Percentiles rank a stretch among this genome's conserved stretches.
phyloP scores from a whole-genome alignment of 2,888 invertebrate genomes.

The Melanostoma scalare region DNA sequence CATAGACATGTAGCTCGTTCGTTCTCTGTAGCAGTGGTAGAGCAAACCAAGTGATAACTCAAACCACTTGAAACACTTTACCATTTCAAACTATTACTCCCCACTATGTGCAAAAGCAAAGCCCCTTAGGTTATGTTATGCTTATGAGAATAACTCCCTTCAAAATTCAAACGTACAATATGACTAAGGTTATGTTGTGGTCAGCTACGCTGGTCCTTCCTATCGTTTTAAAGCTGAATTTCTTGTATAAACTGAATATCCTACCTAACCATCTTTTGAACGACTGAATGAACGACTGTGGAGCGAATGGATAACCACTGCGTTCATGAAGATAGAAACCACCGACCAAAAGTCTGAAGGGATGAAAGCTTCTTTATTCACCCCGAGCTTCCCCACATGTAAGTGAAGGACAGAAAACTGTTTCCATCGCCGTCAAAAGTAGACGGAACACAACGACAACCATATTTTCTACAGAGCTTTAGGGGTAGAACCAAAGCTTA shows the following conservation, averaged over 20 bases:
- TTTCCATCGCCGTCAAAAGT: constrained; percentile 45
- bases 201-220: too few relatives aligned
- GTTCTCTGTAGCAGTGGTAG: background rate
- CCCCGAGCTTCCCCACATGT: background rate
- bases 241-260: too few relatives aligned
- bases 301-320: background rate
- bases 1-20: constrained; percentile 1
- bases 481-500: constrained; percentile 1
- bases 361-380: constrained; percentile 27
- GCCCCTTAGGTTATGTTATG: background rate
- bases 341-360: background rate
- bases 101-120: constrained; percentile 17
- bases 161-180: constrained; percentile 18
- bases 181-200: too few relatives aligned
- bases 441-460: constrained; percentile 21
- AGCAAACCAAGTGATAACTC: background rate
- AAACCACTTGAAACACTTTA: constrained; percentile 30
- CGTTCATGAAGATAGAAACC: background rate
- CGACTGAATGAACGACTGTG: background rate
- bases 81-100: constrained; percentile 13
- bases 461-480: constrained; percentile 19
- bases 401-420: constrained; percentile 25
- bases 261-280: background rate
- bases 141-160: background rate
- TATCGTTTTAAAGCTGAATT: too few relatives aligned